Base-by-base conservation (phyloP, 2,113 vertebrate species). In the Urocitellus parryii region DNA sequence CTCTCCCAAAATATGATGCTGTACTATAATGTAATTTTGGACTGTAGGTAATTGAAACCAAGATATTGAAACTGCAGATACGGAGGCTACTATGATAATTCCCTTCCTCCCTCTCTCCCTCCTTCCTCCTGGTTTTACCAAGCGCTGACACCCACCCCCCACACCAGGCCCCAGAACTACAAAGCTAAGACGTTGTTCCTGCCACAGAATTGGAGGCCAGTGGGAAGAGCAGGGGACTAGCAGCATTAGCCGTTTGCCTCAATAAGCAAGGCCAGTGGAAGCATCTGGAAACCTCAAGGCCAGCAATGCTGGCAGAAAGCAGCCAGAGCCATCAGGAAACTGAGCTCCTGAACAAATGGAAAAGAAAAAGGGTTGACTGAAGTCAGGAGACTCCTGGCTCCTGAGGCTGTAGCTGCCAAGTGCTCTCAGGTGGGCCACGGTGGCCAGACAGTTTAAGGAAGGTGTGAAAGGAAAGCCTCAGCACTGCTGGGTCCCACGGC, bases 231-330 rank as follows among this genome's bases (percentile, higher is more conserved):
- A 77, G 82, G 88, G 16, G 16, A 8, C n/a, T 68, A 53, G 18
- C 24, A 61, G 3, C 51, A 45, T 61, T 76, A 76, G 80, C 24
- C 39, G 58, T 88, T 74, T 83, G 91, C 93, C 39, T 70, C 78
- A 93, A 89, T 83, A 89, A 93, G 48, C 34, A 96, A 81, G 67
- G 10, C 48, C 84, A 8, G 0, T 37, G 65, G 92, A 63, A 90
- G 32, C 88, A 67, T 94, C 80, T 96, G 95, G 83, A 70, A 95
- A 89, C 76, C 76, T 96, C 96, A 87, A 0, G 34, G 94, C n/a
- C 74, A 70, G 74, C 93, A 89, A 76, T 18, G 11, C 13, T 73
- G 88, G 83, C 12, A 29, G 79, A 58, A 42, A 91, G 67, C 94
- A 61, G 74, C 45, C 25, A 88, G 80, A 96, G 45, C 63, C 37